phyloP scores from a whole-genome alignment of 2,113 vertebrate genomes.

The Condylura cristata region DNA sequence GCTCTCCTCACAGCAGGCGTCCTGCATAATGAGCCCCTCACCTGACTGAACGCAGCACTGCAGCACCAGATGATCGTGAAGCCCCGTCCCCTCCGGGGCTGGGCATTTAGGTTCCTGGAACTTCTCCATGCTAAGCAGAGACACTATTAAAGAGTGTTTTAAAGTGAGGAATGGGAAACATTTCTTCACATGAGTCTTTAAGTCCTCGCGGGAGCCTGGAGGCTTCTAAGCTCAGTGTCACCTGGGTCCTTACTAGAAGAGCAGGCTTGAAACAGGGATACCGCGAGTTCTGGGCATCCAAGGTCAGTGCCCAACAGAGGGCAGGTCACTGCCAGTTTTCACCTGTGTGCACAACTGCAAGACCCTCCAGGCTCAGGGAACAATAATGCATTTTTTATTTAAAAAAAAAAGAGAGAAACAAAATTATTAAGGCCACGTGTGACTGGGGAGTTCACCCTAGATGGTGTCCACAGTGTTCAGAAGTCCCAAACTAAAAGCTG shows the following conservation, averaged over 20 bases:
- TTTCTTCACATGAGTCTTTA: background rate
- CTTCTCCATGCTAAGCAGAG: conserved; percentile 35
- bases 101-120: conserved; percentile 35
- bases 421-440: too few relatives aligned
- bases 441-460: too few relatives aligned
- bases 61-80: background rate
- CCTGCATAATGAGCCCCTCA: conserved; percentile 35
- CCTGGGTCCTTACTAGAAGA: background rate
- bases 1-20: background rate
- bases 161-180: conserved; percentile 34
- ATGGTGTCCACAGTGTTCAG: too few relatives aligned
- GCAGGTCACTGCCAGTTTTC: too few relatives aligned
- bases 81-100: background rate
- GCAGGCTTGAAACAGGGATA: background rate
- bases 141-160: conserved; percentile 42
- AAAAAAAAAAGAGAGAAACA: too few relatives aligned
- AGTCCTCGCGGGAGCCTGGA: background rate
- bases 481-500: too few relatives aligned
- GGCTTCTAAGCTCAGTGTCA: background rate
- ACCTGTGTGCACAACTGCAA: too few relatives aligned
- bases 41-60: background rate
- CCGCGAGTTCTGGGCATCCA: too few relatives aligned
- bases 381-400: too few relatives aligned
- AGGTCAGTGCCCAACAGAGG: too few relatives aligned
- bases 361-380: too few relatives aligned